These are phyloP conservation scores for Aptenodytes forsteri DNA, from an alignment of 2,113 vertebrate genomes.

Conservation along the genomic window DNA sequence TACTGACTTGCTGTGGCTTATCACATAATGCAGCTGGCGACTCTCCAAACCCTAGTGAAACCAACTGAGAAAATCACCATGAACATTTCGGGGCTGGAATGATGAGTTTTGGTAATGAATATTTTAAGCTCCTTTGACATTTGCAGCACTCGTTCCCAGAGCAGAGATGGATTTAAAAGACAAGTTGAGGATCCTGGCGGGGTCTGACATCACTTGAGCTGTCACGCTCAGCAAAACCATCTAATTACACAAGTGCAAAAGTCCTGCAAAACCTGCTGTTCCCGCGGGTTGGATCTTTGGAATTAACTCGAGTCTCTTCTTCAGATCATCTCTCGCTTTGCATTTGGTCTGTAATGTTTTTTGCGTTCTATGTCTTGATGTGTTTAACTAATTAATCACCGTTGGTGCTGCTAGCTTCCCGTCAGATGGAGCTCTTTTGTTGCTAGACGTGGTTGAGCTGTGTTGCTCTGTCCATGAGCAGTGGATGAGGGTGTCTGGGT, in stretches of 20 bases:
- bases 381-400: not conserved
- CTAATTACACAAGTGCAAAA: not conserved
- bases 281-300: not conserved
- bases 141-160: not conserved
- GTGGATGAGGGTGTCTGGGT: rapidly evolving
- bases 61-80: not conserved
- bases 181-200: not conserved
- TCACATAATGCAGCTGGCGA: not conserved
- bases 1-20: not conserved
- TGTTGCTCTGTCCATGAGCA: not conserved
- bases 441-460: not conserved
- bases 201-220: not conserved
- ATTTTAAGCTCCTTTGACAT: conserved; percentile 40
- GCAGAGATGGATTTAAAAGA: not conserved
- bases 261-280: not conserved
- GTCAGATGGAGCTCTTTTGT: not conserved
- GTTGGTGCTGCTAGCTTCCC: not conserved
- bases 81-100: not conserved
- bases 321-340: not conserved
- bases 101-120: conserved; percentile 26
- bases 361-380: not conserved
- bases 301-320: not conserved
- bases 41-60: not conserved
- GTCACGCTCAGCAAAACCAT: not conserved
- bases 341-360: not conserved